Base-by-base conservation (phyloP, 2,888 invertebrate genomes). In the Zaprionus obscuricornis region DNA sequence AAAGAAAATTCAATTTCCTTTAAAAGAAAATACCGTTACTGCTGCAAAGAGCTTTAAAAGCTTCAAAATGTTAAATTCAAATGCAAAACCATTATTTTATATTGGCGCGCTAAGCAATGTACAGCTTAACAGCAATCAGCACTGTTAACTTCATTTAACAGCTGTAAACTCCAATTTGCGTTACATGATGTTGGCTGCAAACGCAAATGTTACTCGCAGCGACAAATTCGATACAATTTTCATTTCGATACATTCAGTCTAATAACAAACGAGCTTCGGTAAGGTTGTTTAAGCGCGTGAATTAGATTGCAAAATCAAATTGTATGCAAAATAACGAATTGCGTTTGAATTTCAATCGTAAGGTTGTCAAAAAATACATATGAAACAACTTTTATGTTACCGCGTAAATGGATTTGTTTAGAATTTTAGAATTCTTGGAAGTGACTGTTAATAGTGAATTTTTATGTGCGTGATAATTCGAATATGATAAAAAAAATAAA, bases 171-270 rank as follows among this genome's bases (percentile, higher is more conserved):
- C 50, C 42, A 11, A 13, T 17, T n/a, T 27, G 37, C 14, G 37
- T 3, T 5, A 17, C n/a, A 1, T 42, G 27, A 55, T 65, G 49
- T 33, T 56, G 39, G 33, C 13, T 39, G 18, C 43, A n/a, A 0
- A 2, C n/a, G 22, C 24, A 3, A 11, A 39, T 8, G 1, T 2
- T n/a, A 3, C 11, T 14, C 26, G 36, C 24, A 16, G 14, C 22
- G n/a, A n/a, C n/a, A 8, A 39, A 65, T 45, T 58, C 65, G 65
- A 66, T 58, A 66, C 16, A 24, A 14, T 36, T 11, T 26, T 20
- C 46, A 58, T 45, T 36, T 46, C 66, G 66, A 66, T 66, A 66
- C 58, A 31, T 50, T 66, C 18, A 68, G 67, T 68, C 58, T 58
- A 54, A 50, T 5, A 70, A 43, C 54, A 70, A 70, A 51, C 66